Percentiles rank a stretch among this genome's conserved stretches.
Conservation (phyloP, 1,140 invertebrate genomes). For the Diabrotica virgifera region DNA sequence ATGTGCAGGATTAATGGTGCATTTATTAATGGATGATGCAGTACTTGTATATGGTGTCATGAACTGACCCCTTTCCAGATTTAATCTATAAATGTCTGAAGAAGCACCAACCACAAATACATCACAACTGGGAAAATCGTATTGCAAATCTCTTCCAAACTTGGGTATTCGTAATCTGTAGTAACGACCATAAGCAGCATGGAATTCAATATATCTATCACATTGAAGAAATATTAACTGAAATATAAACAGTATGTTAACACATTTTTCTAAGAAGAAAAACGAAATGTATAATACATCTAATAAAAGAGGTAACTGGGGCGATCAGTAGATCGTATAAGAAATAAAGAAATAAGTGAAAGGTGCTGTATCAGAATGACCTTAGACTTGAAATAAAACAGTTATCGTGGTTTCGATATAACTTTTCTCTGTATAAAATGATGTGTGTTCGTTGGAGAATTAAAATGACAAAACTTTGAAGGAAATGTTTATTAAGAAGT, state of each 20-base stretch:
- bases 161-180: conserved; percentile 90
- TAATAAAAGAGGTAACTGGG: no score
- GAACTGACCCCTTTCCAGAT: conserved; percentile 94
- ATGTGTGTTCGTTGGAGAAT: no score
- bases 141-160: conserved; percentile 92
- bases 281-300: no score
- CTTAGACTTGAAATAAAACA: no score
- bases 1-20: conserved; percentile 85
- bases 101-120: conserved; percentile 87
- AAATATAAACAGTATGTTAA: conserved; percentile 39
- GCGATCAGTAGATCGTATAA: no score
- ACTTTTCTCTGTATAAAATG: no score
- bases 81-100: conserved; percentile 89
- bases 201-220: conserved; percentile 92
- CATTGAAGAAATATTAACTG: conserved; percentile 77
- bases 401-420: no score
- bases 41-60: conserved; percentile 77
- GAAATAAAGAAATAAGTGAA: no score
- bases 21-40: conserved; percentile 78
- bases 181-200: conserved; percentile 88
- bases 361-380: no score
- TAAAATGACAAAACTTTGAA: no score
- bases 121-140: conserved; percentile 88
- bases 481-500: no score
- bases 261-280: not conserved